Evolutionary conservation across 2,113 vertebrate genomes (phyloP), one percentile per base, ranked within the genome.

Genomic region (Spheniscus mendiculus): DNA sequence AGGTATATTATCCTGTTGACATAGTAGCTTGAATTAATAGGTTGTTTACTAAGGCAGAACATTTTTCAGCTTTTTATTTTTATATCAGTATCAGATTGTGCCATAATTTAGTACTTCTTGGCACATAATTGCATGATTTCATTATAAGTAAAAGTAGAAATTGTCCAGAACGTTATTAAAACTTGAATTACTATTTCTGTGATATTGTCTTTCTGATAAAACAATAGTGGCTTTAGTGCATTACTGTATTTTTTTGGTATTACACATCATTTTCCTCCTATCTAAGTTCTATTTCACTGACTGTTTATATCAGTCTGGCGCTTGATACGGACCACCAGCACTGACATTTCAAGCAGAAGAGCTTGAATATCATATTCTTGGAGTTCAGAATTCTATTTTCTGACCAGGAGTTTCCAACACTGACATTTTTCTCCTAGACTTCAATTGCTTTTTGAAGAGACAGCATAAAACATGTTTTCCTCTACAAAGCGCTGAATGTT

Each of bases 341-440:
- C 18, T 96, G 93, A 95, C 86, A 97, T 98, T 98, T 98, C 92
- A 92, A 95, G 70, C 21, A 89, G 45, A 97, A 87, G 53, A 92
- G 11, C 50, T 81, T 96, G 69, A 95, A 95, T 95, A 94, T 26
- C 23, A 40, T 92, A 36, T 81, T 90, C 59, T 79, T 94, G 36
- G 67, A 92, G 71, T 95, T 95, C 82, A 74, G 62, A 92, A 95
- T 94, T 96, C 88, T 66, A 89, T 89, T 96, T 97, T 94, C 62
- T 9, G 38, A 52, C 8, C 50, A 45, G 40, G 70, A 92, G 27
- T 95, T 93, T 70, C 30, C 44, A 94, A 83, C 15, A 45, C 13
- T 82, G 77, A 77, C 5, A 71, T 90, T 69, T 89, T 97, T 92
- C 67, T 94, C 38, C 56, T 85, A 83, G 87, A 52, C 6, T 62